Evolutionary conservation across 2,797 vertebrate species (phyloP), one percentile per base, ranked within the genome.

Genomic region (Chelmon rostratus): DNA sequence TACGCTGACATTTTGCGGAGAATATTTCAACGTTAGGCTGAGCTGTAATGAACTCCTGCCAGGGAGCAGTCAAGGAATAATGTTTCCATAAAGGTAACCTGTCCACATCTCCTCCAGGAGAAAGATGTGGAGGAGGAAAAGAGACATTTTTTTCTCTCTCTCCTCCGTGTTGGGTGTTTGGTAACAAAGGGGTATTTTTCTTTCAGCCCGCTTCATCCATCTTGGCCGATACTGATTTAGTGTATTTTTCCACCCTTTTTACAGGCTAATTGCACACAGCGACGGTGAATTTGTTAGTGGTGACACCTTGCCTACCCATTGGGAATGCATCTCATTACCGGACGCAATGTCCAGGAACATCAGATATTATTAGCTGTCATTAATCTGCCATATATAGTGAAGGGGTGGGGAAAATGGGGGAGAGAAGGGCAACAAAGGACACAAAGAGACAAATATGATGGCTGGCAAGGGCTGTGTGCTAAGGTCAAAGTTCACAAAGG

Each of bases 361-460:
- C 97, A 97, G 97, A 97, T 97, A 97, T 98, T 99, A 99, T 99
- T 98, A 98, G 97, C 97, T 98, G 97, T 97, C 98, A 98, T 99
- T 99, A 98, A 98, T 99, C 97, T 99, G 97, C 96, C 94, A 96
- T 95, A 95, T 95, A 96, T 95, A 94, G 95, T 93, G 76, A 88
- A 91, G 78, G 82, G 80, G 69, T 19, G 81, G 56, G 72, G 86
- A 2, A 37, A 18, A 18, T 11, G 44, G 68, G 35, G 62, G 53
- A 50, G 70, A 78, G 86, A 83, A 90, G 88, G 86, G 85, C 87
- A 85, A 89, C 91, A 94, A 94, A 95, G 93, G 92, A 93, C 93
- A 96, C 93, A 94, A 93, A 94, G 94, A 93, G 92, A 93, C 92
- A 94, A 93, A 91, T 95, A 95, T 95, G 93, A 95, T 92, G 90